phyloP scores from a whole-genome alignment of 2,113 vertebrate genomes.

The Canis aureus region DNA sequence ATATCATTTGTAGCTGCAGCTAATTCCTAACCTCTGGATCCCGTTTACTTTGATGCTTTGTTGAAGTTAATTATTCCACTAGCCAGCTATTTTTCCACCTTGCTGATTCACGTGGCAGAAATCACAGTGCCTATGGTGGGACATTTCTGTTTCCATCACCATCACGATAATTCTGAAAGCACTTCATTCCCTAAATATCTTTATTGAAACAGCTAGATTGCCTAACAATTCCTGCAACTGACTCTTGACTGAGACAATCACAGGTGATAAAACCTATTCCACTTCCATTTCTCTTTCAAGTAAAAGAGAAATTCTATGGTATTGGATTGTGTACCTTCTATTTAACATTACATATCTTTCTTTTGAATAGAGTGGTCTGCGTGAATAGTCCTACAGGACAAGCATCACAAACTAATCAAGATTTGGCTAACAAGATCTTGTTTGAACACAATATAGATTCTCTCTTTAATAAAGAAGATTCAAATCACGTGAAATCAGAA shows the following conservation, averaged over 20 bases:
- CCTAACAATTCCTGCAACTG: background rate
- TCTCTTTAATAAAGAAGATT: conserved; percentile 12
- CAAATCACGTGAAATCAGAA: background rate
- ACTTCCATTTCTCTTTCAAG: background rate
- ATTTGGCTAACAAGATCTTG: background rate
- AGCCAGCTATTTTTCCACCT: background rate
- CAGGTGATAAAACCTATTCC: background rate
- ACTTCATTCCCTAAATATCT: background rate
- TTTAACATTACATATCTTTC: background rate
- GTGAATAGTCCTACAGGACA: background rate
- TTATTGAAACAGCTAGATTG: background rate
- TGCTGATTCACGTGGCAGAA: background rate
- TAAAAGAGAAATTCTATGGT: background rate
- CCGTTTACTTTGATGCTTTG: background rate
- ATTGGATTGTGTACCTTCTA: background rate
- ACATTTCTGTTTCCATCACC: background rate
- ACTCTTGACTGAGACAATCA: background rate
- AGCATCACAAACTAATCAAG: background rate
- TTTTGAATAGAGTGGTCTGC: background rate
- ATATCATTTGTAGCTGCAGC: no score
- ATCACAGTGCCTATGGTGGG: background rate
- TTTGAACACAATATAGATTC: background rate
- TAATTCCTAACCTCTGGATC: background rate
- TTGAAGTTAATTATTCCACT: background rate
- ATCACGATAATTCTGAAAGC: background rate